Conservation (phyloP, 2,888 invertebrate genomes). For the Sarcophaga caerulescens region DNA sequence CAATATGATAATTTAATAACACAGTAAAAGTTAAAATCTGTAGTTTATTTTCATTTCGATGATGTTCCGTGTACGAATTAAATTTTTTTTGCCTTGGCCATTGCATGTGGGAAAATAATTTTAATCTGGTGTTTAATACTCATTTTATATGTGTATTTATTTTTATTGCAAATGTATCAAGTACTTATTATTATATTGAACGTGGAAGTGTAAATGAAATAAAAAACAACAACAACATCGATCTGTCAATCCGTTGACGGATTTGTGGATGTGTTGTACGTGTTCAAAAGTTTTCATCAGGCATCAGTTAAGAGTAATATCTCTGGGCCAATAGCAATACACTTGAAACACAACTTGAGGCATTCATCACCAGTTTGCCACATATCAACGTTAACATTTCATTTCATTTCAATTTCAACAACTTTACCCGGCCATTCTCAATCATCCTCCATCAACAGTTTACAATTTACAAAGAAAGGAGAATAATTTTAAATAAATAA, state of each 20-base stretch:
- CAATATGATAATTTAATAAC: conserved; percentile 21
- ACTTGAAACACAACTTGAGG: background rate
- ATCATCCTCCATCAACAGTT: background rate
- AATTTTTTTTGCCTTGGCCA: background rate
- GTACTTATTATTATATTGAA: background rate
- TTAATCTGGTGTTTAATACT: background rate
- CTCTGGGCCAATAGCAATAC: background rate
- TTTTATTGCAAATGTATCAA: background rate
- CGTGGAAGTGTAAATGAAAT: background rate
- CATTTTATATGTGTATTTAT: background rate
- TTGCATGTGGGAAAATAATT: background rate
- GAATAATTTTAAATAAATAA: background rate
- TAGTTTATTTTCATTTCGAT: background rate
- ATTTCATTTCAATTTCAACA: background rate
- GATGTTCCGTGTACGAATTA: background rate
- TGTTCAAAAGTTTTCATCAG: background rate
- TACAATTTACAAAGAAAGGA: background rate
- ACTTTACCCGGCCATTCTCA: background rate
- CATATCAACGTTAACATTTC: background rate
- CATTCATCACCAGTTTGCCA: background rate
- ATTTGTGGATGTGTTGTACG: background rate
- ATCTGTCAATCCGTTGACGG: background rate
- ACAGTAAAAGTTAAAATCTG: background rate
- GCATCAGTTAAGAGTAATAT: background rate
- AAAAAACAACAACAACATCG: background rate